These are phyloP conservation scores for Meloidogyne hapla DNA, from an alignment of 1,140 invertebrate genomes.

Conservation along the genomic window DNA sequence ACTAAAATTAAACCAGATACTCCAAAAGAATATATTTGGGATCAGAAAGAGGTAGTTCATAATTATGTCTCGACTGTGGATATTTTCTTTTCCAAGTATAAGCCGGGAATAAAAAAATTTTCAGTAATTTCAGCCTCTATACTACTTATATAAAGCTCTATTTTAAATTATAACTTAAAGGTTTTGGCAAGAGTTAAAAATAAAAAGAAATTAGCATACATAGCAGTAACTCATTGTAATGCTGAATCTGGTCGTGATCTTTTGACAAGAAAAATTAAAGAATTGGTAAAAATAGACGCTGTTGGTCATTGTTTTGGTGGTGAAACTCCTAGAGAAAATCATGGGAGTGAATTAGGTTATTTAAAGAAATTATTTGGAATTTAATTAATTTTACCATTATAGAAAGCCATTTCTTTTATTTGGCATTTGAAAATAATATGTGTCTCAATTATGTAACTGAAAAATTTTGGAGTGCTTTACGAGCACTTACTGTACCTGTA, in stretches of 20 bases:
- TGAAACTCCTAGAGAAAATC: neutral
- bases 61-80: neutral
- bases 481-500: constrained; percentile 19
- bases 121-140: neutral
- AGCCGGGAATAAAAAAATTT: too few species aligned
- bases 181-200: constrained; percentile 2
- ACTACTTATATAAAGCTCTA: too few species aligned
- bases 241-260: constrained; percentile 4
- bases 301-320: constrained; percentile 4
- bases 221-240: constrained; percentile 18
- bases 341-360: neutral
- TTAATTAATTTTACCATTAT: constrained; percentile 17
- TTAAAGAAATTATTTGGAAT: neutral
- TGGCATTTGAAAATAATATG: constrained; percentile 64
- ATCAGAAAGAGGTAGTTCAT: constrained; percentile 10
- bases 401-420: constrained; percentile 51
- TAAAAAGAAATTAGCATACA: constrained; percentile 19
- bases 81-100: too few species aligned
- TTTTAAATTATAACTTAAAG: constrained; percentile 5
- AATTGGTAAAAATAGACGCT: neutral
- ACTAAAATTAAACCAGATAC: neutral
- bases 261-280: neutral
- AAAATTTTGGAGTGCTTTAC: constrained; percentile 51
- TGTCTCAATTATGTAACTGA: constrained; percentile 64
- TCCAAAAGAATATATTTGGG: constrained; percentile 8